Base-by-base conservation (phyloP, 2,113 vertebrate genomes). In the Brienomyrus longianalis region DNA sequence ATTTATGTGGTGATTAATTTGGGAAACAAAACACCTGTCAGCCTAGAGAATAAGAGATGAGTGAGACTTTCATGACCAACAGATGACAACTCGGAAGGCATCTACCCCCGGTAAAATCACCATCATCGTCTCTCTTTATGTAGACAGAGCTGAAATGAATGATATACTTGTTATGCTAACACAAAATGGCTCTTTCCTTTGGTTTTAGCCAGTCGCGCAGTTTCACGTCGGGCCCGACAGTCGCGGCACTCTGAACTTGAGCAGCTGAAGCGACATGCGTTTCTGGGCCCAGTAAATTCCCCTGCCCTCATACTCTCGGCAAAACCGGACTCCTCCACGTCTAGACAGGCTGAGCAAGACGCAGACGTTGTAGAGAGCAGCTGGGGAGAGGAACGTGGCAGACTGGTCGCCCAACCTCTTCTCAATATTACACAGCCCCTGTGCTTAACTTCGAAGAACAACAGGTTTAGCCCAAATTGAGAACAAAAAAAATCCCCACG, bases 261-360 rank as follows among this genome's bases (percentile, higher is more conserved):
- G 19, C 39, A 56, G 54, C 39, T 59, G n/a, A n/a, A 86, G 43
- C 43, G 15, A 21, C 86, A 59, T 15, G 39, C 21, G 10, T 7
- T 19, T 51, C 62, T 43, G 21, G 50, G 83, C 31, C 5, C 70
- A 45, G 27, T 59, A 54, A 88, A 88, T 88, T 90, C 90, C 90
- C 90, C 74, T 27, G 35, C 43, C 52, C 8, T 47, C 62, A 39
- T 31, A 39, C 43, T 56, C 35, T 27, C 48, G 27, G 86, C 70
- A 35, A 59, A 45, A 51, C 74, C 5, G 77, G 86, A 56, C 90
- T 35, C 90, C 90, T 88, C 90, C 87, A 83, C 54, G 90, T 90
- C 90, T 90, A 90, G 90, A 90, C 90, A 87, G 87, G 54, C 5
- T 45, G 50, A 54, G 45, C 88, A 50, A 88, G 86, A 90, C 15